Evolutionary conservation across 1,140 invertebrate genomes (phyloP).

Genomic region (Pseudomyrmex sp.): DNA sequence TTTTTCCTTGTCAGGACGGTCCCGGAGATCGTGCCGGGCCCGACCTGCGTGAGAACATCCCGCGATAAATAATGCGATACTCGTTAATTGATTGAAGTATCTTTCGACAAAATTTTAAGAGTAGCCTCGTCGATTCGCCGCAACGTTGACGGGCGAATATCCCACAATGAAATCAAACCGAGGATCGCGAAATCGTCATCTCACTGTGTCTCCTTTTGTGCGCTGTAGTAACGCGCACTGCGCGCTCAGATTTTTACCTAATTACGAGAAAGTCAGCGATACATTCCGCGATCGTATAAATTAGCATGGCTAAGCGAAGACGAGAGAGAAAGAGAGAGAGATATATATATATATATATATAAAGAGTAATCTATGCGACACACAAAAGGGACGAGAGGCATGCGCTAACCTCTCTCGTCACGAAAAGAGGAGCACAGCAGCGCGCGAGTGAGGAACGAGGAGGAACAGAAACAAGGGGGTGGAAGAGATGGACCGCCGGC

Average conservation of each 20-base stretch:
- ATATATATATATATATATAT: background rate
- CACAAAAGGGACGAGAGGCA: constrained; percentile 19
- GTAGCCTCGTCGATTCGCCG: background rate
- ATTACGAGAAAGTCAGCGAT: constrained; percentile 50
- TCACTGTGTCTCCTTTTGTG: background rate
- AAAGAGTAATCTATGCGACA: constrained; percentile 58
- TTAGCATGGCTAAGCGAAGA: constrained; percentile 61
- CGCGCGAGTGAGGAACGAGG: constrained; percentile 51
- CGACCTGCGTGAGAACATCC: constrained; percentile 24
- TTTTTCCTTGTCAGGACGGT: constrained; percentile 32
- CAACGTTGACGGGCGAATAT: no score
- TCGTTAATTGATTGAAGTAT: constrained; percentile 31
- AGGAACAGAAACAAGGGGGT: constrained; percentile 52
- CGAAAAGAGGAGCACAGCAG: constrained; percentile 70
- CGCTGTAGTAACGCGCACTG: no score
- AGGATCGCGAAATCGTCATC: no score
- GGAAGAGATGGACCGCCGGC: constrained; percentile 71
- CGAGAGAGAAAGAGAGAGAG: background rate
- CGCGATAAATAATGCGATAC: background rate
- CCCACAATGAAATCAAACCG: no score
- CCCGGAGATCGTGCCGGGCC: background rate
- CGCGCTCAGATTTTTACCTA: background rate
- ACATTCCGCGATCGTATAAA: constrained; percentile 61
- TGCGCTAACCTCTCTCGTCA: constrained; percentile 59
- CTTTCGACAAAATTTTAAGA: background rate